Evolutionary conservation across 2,797 vertebrate species (phyloP), one percentile per base, ranked within the genome.

Genomic region (Schizopygopsis pylzovi): DNA sequence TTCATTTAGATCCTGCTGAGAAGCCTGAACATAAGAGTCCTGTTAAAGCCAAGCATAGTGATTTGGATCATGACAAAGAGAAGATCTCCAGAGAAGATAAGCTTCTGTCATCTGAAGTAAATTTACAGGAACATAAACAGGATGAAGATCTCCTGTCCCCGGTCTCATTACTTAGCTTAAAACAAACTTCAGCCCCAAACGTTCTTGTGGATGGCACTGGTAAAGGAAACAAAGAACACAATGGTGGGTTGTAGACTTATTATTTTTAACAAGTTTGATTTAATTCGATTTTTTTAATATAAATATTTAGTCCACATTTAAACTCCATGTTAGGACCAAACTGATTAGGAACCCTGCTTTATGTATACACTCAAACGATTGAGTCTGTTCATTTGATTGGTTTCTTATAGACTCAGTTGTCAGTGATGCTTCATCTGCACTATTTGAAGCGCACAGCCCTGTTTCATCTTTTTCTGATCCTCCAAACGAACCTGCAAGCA

Each of bases 351-450:
- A 22, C 28, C 4, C 10, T 33, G 7, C 25, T 47, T 41, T 39
- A 33, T 79, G 33, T 49, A 28, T 37, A 4, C 28, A 22, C 13
- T 33, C 59, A 49, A 41, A 13, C 5, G 11, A 41, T 25, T 16
- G 1, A 43, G 22, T 71, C 6, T 47, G 37, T 56, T 52, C 3
- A 49, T 45, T 28, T 68, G 8, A 22, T 76, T 1, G 7, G 1
- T 68, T 86, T 43, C 13, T 86, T 8, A 61, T 82, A 79, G 49
- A 73, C 12, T 33, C 49, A 73, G 78, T 75, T 82, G 3, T 81
- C 3, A 45, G 33, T 82, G 81, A 68, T 52, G 1, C 56, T 81
- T 84, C 67, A 20, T 20, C 28, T 65, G 18, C 45, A 81, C 54
- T 49, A 33, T 15, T 25, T 37, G 72, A 79, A 52, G 61, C 59